phyloP scores from a whole-genome alignment of 2,888 invertebrate species.

The Oscheius sp. region DNA sequence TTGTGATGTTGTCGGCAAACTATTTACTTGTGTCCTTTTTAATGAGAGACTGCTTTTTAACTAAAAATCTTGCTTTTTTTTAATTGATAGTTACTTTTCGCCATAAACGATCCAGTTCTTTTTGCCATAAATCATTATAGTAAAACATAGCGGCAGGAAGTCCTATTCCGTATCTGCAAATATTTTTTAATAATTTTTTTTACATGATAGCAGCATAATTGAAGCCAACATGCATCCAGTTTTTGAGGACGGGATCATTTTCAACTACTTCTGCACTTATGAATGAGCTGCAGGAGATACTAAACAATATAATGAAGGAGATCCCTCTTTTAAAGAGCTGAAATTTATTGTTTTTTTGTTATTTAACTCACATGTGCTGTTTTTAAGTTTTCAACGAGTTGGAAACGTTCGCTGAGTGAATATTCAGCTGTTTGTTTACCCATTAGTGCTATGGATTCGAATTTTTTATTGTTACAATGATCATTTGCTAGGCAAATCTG shows the following conservation, averaged over 20 bases:
- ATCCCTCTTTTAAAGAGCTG: conserved; percentile 50
- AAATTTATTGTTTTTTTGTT: conserved; percentile 10
- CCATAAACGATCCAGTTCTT: conserved; percentile 28
- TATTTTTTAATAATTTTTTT: background rate
- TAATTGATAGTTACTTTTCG: no score
- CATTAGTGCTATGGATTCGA: conserved; percentile 19
- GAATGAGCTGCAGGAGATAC: conserved; percentile 42
- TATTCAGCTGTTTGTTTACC: conserved; percentile 30
- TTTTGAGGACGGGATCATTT: conserved; percentile 38
- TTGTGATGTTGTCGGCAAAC: no score
- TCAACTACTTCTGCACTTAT: conserved; percentile 34
- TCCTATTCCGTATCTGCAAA: conserved; percentile 40
- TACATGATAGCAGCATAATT: conserved; percentile 46
- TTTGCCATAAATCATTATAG: conserved; percentile 39
- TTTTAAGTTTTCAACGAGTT: conserved; percentile 45
- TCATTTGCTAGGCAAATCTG: conserved; percentile 42
- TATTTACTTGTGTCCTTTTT: background rate
- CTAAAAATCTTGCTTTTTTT: no score
- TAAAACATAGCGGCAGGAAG: conserved; percentile 46
- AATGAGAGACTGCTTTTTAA: no score
- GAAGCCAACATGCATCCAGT: conserved; percentile 48
- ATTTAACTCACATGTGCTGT: conserved; percentile 38
- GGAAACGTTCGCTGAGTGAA: conserved; percentile 43
- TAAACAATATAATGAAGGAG: conserved; percentile 39
- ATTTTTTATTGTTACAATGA: conserved; percentile 37